These are phyloP conservation scores for Otolemur crassicaudatus DNA, from an alignment of 2,797 vertebrate species.

Conservation along the genomic window DNA sequence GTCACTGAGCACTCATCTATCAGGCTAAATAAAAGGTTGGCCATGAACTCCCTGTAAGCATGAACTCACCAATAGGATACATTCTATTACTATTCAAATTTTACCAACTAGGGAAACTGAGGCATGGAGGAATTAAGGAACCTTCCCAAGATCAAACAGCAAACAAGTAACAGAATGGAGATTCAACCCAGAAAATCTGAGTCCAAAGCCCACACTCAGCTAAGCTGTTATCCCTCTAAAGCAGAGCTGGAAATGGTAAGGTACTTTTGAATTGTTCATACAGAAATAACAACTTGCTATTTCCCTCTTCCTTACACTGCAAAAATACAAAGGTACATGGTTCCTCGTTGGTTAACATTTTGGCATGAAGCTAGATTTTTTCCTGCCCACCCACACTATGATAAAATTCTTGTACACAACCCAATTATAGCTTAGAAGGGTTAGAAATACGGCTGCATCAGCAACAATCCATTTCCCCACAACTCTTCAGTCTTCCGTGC, in stretches of 20 bases:
- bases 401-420: slow-evolving; percentile 11
- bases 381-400: slow-evolving; percentile 18
- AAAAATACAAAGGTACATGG: neutral
- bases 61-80: neutral
- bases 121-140: neutral
- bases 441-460: neutral
- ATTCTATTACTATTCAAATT: neutral
- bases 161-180: neutral
- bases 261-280: neutral
- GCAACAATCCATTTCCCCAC: neutral
- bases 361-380: neutral
- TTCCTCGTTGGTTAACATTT: slow-evolving; percentile 26
- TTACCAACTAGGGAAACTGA: slow-evolving; percentile 23
- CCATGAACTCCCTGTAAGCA: neutral
- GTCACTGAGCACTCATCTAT: neutral
- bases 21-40: neutral
- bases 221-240: neutral
- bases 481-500: neutral
- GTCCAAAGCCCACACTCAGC: neutral
- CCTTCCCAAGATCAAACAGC: neutral
- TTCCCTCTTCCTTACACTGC: neutral
- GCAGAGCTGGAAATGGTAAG: neutral
- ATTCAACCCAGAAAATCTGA: slow-evolving; percentile 21
- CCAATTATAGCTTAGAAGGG: neutral
- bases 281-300: neutral